Conservation (phyloP, 2,888 invertebrate species). For the Ommatoiulus sabulosus region DNA sequence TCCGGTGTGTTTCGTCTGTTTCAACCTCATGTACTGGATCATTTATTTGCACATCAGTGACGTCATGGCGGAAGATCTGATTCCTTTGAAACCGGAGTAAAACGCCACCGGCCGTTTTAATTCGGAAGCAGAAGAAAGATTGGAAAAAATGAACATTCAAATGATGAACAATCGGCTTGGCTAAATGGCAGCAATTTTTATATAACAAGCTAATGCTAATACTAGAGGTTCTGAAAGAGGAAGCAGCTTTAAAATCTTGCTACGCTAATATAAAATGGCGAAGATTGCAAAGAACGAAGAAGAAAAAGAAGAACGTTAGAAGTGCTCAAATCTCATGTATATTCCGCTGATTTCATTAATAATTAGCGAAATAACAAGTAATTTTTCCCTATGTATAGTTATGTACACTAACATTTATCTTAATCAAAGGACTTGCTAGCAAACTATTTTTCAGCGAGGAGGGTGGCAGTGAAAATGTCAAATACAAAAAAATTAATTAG, state of each 20-base stretch:
- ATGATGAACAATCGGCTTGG: neutral
- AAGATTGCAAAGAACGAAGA: neutral
- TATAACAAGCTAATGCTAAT: slow-evolving; percentile 38
- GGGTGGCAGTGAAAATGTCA: neutral
- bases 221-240: neutral
- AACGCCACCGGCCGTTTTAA: neutral
- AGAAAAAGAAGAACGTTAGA: neutral
- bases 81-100: slow-evolving; percentile 74
- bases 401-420: slow-evolving; percentile 28
- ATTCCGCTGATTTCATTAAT: slow-evolving; percentile 32
- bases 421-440: neutral
- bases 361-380: slow-evolving; percentile 35
- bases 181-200: slow-evolving; percentile 29
- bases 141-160: neutral
- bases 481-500: neutral
- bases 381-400: slow-evolving; percentile 43
- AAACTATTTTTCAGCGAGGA: slow-evolving; percentile 5
- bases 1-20: slow-evolving; percentile 98
- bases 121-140: neutral
- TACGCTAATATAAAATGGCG: too few relatives aligned
- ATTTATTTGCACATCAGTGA: slow-evolving; percentile 96
- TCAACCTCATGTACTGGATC: slow-evolving; percentile 99
- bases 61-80: slow-evolving; percentile 93
- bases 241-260: neutral
- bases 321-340: slow-evolving; percentile 25